A percentile compares a stretch with the other conserved stretches of the same genome.
Evolutionary conservation across 2,888 invertebrate genomes (phyloP).

Genomic region (Archaeoteleia sp.): DNA sequence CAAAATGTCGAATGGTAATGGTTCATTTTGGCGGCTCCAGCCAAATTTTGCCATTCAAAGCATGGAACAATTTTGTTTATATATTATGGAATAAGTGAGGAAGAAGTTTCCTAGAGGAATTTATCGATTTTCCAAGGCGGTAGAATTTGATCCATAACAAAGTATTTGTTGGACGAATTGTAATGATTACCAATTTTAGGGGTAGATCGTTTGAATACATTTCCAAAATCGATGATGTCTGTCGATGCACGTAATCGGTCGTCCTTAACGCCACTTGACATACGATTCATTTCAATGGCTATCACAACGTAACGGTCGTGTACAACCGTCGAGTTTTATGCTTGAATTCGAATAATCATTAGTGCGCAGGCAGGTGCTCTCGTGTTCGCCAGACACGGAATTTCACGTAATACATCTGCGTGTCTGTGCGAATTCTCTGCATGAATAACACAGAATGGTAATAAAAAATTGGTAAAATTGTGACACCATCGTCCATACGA

Average conservation of each 20-base stretch:
- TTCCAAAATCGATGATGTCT: constrained; percentile 2
- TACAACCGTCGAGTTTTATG: constrained; percentile 28
- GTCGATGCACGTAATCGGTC: constrained; percentile 25
- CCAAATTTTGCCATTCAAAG: no score
- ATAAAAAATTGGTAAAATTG: constrained; percentile 47
- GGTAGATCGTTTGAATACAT: not conserved
- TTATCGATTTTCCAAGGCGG: no score
- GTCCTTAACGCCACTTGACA: constrained; percentile 31
- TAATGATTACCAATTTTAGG: not conserved
- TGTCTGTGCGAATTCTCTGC: constrained; percentile 38
- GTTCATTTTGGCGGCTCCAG: no score
- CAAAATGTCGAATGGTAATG: no score
- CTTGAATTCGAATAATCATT: constrained; percentile 48
- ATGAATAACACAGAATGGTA: constrained; percentile 38
- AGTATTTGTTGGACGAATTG: no score
- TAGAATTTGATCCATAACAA: no score
- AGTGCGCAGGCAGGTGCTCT: constrained; percentile 43
- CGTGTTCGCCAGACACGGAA: constrained; percentile 38
- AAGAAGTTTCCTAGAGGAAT: no score
- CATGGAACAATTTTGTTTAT: no score
- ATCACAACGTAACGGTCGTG: constrained; percentile 9
- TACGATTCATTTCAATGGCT: constrained; percentile 16
- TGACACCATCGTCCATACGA: constrained; percentile 30
- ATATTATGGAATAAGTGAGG: no score
- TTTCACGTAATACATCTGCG: constrained; percentile 44